Conservation (phyloP, 2,888 invertebrate species). For the Nomada ferruginata region DNA sequence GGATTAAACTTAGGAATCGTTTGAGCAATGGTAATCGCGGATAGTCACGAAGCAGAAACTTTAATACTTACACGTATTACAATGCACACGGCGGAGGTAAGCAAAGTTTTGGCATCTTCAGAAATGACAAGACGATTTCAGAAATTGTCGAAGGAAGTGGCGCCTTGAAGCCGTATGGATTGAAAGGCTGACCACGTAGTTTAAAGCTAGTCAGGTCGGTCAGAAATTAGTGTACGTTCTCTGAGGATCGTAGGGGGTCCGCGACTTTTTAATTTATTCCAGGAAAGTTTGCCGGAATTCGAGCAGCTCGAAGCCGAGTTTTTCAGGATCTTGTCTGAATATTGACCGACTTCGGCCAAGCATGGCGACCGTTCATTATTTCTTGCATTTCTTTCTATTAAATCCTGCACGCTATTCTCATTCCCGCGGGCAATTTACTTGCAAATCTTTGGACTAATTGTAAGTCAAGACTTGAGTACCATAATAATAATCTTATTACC, state of each 20-base stretch:
- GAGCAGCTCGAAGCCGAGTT: constrained; percentile 13
- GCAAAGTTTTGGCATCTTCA: background rate
- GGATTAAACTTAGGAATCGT: no score
- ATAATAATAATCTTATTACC: no score
- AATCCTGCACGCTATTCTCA: background rate
- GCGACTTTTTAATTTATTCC: constrained; percentile 58
- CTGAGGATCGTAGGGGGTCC: constrained; percentile 4
- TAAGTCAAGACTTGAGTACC: no score
- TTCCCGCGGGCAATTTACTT: background rate
- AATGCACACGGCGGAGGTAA: background rate
- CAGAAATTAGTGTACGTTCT: constrained; percentile 56
- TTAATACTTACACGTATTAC: background rate
- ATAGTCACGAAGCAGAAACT: background rate
- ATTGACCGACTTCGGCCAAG: constrained; percentile 20
- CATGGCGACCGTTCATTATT: constrained; percentile 19
- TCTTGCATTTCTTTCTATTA: constrained; percentile 3
- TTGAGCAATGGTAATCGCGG: background rate
- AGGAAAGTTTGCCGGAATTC: constrained; percentile 38
- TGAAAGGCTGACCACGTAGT: constrained; percentile 45
- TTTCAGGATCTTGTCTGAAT: constrained; percentile 22
- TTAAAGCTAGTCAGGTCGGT: constrained; percentile 42
- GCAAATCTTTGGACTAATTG: no score
- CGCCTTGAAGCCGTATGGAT: background rate
- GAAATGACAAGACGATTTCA: constrained; percentile 1
- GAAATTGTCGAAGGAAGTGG: background rate